Evolutionary conservation across 2,888 invertebrate species (phyloP), one percentile per base, ranked within the genome.

Genomic region (Leucophora obtusa): DNA sequence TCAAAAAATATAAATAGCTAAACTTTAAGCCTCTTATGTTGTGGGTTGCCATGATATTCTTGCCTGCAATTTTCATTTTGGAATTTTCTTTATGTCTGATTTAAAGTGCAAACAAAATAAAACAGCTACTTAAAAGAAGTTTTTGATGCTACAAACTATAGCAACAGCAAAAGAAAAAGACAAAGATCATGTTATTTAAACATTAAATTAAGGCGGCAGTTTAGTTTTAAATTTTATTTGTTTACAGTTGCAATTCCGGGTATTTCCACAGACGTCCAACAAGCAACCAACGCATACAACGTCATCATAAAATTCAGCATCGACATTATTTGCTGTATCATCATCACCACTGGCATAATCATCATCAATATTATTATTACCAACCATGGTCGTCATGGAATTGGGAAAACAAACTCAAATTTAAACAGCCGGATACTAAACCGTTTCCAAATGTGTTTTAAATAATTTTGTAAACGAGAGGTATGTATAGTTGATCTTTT

Each of bases 171-270:
- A 60, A 50, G 14, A 53, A 53, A 1, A 11, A 53, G 17, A 9
- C 53, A 17, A 11, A 18, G 14, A 53, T 5, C n/a, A 70, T 51
- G 50, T 21, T 70, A 50, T 53, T 60, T 15, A 24, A 28, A 53
- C 60, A 60, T 50, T 59, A 28, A 62, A 38, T 72, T 17, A 28
- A 62, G 54, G 63, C 50, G 54, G 72, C 56, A 63, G 56, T 63
- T 66, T 65, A 53, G 38, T 66, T 74, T 66, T 11, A 65, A 65
- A 74, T 59, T 66, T 59, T 66, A 74, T 74, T 74, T 74, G 66
- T 59, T 74, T 74, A 66, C 73, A 66, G 53, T 66, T 73, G 65
- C 73, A 58, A 73, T 73, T 73, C 59, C 28, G 59, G 59, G 51
- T 51, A 38, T 59, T 59, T 28, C 38, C 63, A 15, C 17, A 24